phyloP scores from a whole-genome alignment of 2,113 vertebrate species.

The Marmota flaviventris region DNA sequence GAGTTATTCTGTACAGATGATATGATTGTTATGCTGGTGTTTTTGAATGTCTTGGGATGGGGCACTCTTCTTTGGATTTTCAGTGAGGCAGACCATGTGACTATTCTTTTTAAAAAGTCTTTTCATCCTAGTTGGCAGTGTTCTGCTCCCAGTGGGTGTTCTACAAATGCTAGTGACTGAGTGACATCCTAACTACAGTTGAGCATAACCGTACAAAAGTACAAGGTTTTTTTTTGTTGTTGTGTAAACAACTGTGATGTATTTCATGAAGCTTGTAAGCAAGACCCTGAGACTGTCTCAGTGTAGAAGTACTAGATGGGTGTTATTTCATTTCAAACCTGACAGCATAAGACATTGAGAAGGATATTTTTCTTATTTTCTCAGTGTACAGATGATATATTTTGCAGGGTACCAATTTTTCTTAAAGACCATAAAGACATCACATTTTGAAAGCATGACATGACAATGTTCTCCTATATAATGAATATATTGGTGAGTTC shows the following conservation, averaged over 20 bases:
- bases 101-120: not conserved
- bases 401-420: conserved; percentile 40
- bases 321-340: conserved; percentile 4
- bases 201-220: not conserved
- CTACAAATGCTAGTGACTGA: not conserved
- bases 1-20: not conserved
- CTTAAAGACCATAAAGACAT: conserved; percentile 52
- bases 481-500: conserved; percentile 74
- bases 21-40: not conserved
- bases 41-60: not conserved
- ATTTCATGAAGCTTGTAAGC: not conserved
- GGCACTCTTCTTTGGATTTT: not conserved
- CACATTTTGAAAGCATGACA: conserved; percentile 26
- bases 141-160: not conserved
- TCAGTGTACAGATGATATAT: conserved; percentile 7
- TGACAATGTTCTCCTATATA: not conserved
- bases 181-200: not conserved
- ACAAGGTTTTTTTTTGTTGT: too few relatives aligned
- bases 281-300: not conserved
- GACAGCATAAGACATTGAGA: not conserved
- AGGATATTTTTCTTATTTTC: not conserved
- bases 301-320: not conserved
- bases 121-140: not conserved
- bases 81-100: not conserved
- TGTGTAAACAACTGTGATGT: not conserved